Conservation (phyloP, 2,888 invertebrate genomes). For the Stenchaetothrips biformis region DNA sequence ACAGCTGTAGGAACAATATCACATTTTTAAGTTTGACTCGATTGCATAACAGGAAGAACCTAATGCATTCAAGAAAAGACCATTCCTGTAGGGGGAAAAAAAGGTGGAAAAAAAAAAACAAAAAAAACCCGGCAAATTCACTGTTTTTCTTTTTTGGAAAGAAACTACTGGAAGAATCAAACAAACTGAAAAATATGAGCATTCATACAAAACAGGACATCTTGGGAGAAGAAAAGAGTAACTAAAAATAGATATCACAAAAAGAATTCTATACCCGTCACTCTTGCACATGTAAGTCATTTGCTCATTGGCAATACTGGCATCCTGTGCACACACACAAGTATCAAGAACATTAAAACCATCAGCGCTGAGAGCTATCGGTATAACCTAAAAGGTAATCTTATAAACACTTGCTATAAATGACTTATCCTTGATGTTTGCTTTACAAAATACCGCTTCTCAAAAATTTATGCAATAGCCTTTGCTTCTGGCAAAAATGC, state of each 20-base stretch:
- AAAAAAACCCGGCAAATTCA: not conserved
- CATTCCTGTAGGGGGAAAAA: not conserved
- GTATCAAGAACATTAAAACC: not conserved
- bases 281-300: not conserved
- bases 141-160: too few relatives aligned
- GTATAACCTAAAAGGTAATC: too few relatives aligned
- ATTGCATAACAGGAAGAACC: too few relatives aligned
- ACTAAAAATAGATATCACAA: conserved; percentile 22
- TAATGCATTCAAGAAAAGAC: not conserved
- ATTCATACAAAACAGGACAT: not conserved
- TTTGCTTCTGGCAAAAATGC: conserved; percentile 92
- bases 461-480: conserved; percentile 60
- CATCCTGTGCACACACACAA: not conserved
- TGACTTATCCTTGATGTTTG: not conserved
- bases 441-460: not conserved
- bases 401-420: not conserved
- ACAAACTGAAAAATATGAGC: not conserved
- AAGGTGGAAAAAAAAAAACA: not conserved
- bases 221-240: not conserved
- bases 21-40: not conserved
- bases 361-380: too few relatives aligned
- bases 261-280: conserved; percentile 15
- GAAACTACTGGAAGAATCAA: not conserved
- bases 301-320: not conserved
- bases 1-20: not conserved